Conservation (phyloP, 2,113 vertebrate genomes). For the Catharus minimus region DNA sequence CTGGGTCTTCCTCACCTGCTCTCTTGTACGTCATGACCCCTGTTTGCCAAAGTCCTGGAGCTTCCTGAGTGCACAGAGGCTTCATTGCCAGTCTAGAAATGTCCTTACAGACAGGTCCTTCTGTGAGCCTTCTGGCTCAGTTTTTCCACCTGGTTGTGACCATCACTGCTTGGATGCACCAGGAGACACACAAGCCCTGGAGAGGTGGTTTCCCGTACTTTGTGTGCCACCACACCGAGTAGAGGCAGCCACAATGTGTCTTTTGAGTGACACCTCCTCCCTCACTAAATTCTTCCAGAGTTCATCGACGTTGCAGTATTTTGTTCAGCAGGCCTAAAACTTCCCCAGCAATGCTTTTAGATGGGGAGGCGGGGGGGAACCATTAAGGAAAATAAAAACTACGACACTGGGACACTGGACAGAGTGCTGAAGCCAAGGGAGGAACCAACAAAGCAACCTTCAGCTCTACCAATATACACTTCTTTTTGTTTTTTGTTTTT, state of each 20-base stretch:
- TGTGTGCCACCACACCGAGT: fast-evolving
- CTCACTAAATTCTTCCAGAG: neutral
- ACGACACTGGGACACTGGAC: neutral
- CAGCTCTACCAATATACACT: neutral
- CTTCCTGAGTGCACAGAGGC: neutral
- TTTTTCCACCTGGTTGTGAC: neutral
- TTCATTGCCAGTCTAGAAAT: neutral
- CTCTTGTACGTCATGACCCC: neutral
- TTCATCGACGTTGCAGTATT: fast-evolving
- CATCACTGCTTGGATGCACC: neutral
- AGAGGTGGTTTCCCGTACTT: fast-evolving
- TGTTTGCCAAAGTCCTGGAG: fast-evolving
- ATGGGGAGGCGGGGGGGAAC: neutral
- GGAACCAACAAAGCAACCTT: neutral
- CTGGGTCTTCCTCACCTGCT: neutral
- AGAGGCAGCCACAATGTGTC: neutral
- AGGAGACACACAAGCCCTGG: neutral
- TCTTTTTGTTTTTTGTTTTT: neutral
- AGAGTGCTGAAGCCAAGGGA: neutral
- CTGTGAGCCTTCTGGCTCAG: neutral
- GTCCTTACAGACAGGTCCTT: neutral
- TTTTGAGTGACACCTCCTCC: neutral
- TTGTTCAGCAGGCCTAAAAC: neutral
- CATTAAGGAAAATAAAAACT: neutral
- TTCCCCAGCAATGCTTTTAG: neutral